Base-by-base conservation (phyloP, 2,113 vertebrate genomes). In the Centrocercus urophasianus region DNA sequence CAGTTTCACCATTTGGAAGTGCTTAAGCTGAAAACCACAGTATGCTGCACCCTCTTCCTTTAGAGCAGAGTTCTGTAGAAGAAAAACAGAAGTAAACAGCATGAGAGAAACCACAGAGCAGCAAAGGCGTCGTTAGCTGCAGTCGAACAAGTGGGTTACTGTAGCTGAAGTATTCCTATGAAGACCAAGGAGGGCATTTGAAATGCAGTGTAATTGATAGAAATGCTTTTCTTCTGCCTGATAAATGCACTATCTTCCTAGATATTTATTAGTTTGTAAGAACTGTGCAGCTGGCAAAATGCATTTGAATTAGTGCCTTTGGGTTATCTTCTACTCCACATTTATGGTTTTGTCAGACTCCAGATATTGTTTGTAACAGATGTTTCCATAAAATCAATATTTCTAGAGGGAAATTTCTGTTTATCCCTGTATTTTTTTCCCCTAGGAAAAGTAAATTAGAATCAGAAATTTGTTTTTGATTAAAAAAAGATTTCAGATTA, bases 1-100 rank as follows among this genome's bases (percentile, higher is more conserved):
- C 91, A 90, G 65, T 98, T 98, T 96, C 95, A 85, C 95, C 97
- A 97, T 95, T 97, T 96, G 96, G 96, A 94, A 96, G 93, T 64
- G 75, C 83, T 95, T 95, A 86, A 89, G 82, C 89, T 96, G 77
- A 84, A 97, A 97, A 98, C 97, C 93, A 52, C 96, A 97, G 27
- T 79, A 90, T 86, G 93, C 97, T 97, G 96, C 97, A 92, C 97
- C 97, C 96, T 97, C 97, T 98, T 98, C 97, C 97, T 98, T 97
- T 97, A 93, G 91, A 96, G 91, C 59, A 90, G 92, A 59, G 73
- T 94, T 95, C 79, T 95, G 92, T 96, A 93, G 90, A 79, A 97
- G 93, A 97, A 97, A 97, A 97, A 90, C 97, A 98, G 97, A 97
- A 98, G 96, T 94, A 67, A 93, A 94, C 90, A 80, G 65, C 76